Conservation (phyloP, 2,888 invertebrate species). For the Drosophila lacicola region DNA sequence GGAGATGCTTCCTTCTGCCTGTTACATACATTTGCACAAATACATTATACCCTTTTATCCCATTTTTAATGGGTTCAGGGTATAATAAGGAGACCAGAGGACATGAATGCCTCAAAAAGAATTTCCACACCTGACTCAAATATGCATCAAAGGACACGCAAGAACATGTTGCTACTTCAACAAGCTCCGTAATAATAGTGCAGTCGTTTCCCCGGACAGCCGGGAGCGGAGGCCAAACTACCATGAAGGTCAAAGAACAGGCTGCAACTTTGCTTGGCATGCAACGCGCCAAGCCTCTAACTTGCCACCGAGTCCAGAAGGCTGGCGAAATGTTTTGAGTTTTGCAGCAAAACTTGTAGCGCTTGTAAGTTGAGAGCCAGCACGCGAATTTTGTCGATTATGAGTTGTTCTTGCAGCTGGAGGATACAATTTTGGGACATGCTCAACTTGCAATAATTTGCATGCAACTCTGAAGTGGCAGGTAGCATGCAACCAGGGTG, state of each 20-base stretch:
- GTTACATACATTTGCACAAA: too few relatives aligned
- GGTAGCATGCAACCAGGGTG: slow-evolving; percentile 64
- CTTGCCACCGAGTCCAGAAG: slow-evolving; percentile 29
- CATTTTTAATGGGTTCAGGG: too few relatives aligned
- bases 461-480: slow-evolving; percentile 58
- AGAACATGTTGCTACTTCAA: slow-evolving; percentile 48
- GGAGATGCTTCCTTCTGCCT: too few relatives aligned
- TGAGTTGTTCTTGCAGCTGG: slow-evolving; percentile 53
- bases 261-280: slow-evolving; percentile 26
- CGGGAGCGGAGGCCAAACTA: neutral
- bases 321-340: slow-evolving; percentile 38
- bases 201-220: slow-evolving; percentile 6
- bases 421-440: slow-evolving; percentile 53
- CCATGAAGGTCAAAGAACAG: slow-evolving; percentile 45
- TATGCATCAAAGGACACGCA: slow-evolving; percentile 47
- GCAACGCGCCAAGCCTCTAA: slow-evolving; percentile 31
- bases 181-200: slow-evolving; percentile 50
- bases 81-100: slow-evolving; percentile 5
- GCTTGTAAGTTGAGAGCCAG: slow-evolving; percentile 26
- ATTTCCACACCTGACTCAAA: slow-evolving; percentile 61
- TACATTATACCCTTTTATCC: too few relatives aligned
- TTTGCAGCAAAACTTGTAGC: slow-evolving; percentile 39
- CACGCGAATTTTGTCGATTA: slow-evolving; percentile 72
- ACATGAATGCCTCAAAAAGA: slow-evolving; percentile 39
- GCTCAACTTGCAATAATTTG: slow-evolving; percentile 74